Percentiles rank a stretch among this genome's conserved stretches.
These are phyloP conservation scores for Erebia aethiops DNA, from an alignment of 2,888 invertebrate genomes.

Conservation along the genomic window DNA sequence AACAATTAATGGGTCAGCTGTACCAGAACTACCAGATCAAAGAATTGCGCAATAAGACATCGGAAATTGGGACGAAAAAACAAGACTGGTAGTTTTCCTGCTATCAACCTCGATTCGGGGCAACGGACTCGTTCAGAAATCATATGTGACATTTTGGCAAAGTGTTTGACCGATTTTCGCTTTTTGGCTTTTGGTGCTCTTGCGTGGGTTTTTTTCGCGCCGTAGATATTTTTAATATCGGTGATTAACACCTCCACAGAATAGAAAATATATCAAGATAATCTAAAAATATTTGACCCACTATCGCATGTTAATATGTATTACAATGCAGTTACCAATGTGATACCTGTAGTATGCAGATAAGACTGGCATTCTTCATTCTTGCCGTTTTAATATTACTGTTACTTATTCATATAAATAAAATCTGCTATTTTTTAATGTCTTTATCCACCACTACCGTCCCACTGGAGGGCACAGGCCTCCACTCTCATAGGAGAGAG, in stretches of 20 bases:
- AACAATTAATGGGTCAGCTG: conserved; percentile 25
- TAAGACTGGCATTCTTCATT: no score
- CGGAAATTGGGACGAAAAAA: conserved; percentile 28
- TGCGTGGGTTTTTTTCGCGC: background rate
- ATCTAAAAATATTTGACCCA: background rate
- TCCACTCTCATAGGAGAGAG: no score
- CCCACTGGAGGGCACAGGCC: no score
- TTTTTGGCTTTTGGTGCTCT: background rate
- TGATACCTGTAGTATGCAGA: no score
- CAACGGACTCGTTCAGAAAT: conserved; percentile 29
- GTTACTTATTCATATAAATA: no score
- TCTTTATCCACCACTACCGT: no score
- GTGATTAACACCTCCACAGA: no score
- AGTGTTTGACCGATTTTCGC: conserved; percentile 32
- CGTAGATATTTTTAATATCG: background rate
- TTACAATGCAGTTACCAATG: no score
- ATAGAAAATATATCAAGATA: background rate
- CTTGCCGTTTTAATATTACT: no score
- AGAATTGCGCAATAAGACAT: conserved; percentile 34
- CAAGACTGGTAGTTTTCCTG: conserved; percentile 31
- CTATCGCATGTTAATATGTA: background rate
- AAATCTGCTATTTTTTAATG: no score
- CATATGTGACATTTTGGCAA: conserved; percentile 27
- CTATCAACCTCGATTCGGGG: conserved; percentile 39
- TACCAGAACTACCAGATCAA: conserved; percentile 32